Evolutionary conservation across 2,113 vertebrate species (phyloP).

Genomic region (Nannobrachium achirus): DNA sequence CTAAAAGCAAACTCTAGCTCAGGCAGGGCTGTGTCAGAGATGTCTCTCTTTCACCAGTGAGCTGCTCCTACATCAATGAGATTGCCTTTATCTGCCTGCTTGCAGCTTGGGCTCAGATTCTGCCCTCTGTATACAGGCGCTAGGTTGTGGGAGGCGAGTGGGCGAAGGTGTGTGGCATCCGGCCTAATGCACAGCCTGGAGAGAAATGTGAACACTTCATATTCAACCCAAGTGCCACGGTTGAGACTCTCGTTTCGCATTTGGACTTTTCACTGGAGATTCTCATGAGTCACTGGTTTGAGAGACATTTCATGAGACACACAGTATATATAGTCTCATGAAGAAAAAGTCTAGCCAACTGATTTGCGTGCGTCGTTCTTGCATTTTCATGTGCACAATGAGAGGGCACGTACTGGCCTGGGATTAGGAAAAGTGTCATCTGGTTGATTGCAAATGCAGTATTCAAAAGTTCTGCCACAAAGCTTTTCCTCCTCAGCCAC

Average conservation of each 20-base stretch:
- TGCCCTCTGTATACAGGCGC: slow-evolving; percentile 80
- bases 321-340: slow-evolving; percentile 67
- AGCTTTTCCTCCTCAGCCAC: slow-evolving; percentile 58
- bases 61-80: slow-evolving; percentile 80
- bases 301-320: slow-evolving; percentile 74
- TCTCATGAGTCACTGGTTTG: slow-evolving; percentile 79
- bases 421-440: slow-evolving; percentile 22
- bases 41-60: slow-evolving; percentile 73
- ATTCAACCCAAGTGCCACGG: slow-evolving; percentile 74
- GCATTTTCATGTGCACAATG: slow-evolving; percentile 43
- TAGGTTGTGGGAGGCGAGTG: slow-evolving; percentile 82
- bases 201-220: slow-evolving; percentile 80
- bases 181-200: slow-evolving; percentile 83
- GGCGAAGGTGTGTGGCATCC: slow-evolving; percentile 84
- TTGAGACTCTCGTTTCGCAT: slow-evolving; percentile 77
- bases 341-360: slow-evolving; percentile 50
- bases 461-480: slow-evolving; percentile 45
- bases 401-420: not conserved
- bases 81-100: slow-evolving; percentile 85
- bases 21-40: slow-evolving; percentile 75
- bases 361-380: slow-evolving; percentile 40
- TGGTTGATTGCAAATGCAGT: slow-evolving; percentile 33
- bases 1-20: slow-evolving; percentile 63
- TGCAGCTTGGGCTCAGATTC: slow-evolving; percentile 82
- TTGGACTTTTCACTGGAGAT: slow-evolving; percentile 65